Evolutionary conservation across 1,140 invertebrate species (phyloP).

Genomic region (Galleria mellonella): DNA sequence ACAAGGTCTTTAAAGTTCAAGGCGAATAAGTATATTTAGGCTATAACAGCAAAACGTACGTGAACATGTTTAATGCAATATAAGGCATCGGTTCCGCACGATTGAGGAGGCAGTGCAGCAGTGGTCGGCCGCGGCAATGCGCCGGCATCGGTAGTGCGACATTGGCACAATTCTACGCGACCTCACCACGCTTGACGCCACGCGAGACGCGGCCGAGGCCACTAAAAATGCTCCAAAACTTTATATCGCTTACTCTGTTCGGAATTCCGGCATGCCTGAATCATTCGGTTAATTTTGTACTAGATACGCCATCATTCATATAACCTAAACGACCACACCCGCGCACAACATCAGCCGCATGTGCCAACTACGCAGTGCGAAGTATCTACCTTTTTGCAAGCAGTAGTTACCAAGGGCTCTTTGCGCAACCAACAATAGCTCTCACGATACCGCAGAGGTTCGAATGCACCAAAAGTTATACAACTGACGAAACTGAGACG

Average conservation of each 20-base stretch:
- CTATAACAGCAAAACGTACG: too few relatives aligned
- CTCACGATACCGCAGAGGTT: conserved; percentile 12
- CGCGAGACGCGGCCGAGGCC: conserved; percentile 52
- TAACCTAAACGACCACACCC: conserved; percentile 22
- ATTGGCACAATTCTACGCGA: conserved; percentile 68
- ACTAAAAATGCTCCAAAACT: conserved; percentile 57
- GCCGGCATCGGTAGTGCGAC: conserved; percentile 40
- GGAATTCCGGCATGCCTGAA: conserved; percentile 60
- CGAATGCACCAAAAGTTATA: conserved; percentile 33
- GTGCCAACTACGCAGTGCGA: conserved; percentile 38
- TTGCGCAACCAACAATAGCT: conserved; percentile 42
- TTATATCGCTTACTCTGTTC: conserved; percentile 32
- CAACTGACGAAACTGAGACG: conserved; percentile 44
- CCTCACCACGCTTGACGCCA: conserved; percentile 30
- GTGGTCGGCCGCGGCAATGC: conserved; percentile 19
- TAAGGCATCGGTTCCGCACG: conserved; percentile 51
- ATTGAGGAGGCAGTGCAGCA: conserved; percentile 34
- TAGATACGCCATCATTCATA: conserved; percentile 19
- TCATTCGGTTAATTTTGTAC: conserved; percentile 36
- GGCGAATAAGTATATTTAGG: too few relatives aligned
- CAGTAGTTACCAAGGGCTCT: conserved; percentile 15
- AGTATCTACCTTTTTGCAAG: conserved; percentile 10
- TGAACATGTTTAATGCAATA: conserved; percentile 1
- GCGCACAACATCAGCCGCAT: conserved; percentile 22
- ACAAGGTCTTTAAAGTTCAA: too few relatives aligned